Evolutionary conservation across 92 coral and sea anemone species (phyloP), one percentile per base, ranked within the genome.

Genomic region (Phymanthus crucifer): DNA sequence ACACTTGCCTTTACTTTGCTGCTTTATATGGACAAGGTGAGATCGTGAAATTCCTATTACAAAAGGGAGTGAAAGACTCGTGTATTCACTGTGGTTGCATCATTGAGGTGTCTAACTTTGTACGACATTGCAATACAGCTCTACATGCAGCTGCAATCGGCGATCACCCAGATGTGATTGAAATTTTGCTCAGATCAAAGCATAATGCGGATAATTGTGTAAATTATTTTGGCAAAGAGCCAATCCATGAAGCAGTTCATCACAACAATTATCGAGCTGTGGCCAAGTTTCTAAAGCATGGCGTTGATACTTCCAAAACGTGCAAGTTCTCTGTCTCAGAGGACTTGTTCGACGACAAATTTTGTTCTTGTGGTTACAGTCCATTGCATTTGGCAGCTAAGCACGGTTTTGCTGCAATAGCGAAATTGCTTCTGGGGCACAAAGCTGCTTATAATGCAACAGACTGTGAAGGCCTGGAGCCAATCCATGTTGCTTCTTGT

Each of bases 91-190:
- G 93, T 26, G 72, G 82, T 65, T 82, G 38, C 6, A 34, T 86
- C 33, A 50, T 57, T 24, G 84, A 85, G 31, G 12, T 48, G 9
- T 48, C 45, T 17, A 77, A 82, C 37, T 86, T 88, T 37, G 32
- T 54, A 11, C 84, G 83, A 35, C 54, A 70, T 34, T 92, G 97
- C 46, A 90, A 92, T 61, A 92, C 90, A 32, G 97, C 93, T 24
- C 84, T 92, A 19, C 97, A 92, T 61, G 81, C 88, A 21, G 97
- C 97, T 14, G 89, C 86, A 0, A 71, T 83, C 0, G 40, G 57
- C 32, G 67, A 80, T 18, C 85, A 86, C 58, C 56, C 70, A 11
- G 77, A 84, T 16, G 82, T 85, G 0, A 67, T 68, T 18, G 68
- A 81, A 19, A 50, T 80, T 26, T 65, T 92, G 11, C 73, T 92